phyloP scores from a whole-genome alignment of 2,888 invertebrate species.

The Drosophila melanocephala region DNA sequence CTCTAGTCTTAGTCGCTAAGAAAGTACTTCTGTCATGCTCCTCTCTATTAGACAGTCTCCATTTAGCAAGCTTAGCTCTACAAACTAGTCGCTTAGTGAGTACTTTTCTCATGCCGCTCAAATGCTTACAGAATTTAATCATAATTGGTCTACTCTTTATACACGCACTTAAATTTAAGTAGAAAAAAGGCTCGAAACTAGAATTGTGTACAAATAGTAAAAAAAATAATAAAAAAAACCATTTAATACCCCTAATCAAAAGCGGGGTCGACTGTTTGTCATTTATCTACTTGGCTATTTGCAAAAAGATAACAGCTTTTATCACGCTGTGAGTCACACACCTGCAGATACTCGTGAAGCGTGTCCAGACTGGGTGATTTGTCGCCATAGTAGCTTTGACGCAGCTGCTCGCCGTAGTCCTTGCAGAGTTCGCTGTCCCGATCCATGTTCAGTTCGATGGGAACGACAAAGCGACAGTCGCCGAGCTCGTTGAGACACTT shows the following conservation, averaged over 20 bases:
- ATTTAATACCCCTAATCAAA: neutral
- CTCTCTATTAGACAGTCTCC: neutral
- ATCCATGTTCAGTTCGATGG: conserved; percentile 83
- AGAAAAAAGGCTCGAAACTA: neutral
- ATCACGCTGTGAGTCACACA: conserved; percentile 39
- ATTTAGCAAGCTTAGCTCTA: neutral
- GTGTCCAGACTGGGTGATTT: conserved; percentile 84
- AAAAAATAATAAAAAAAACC: neutral
- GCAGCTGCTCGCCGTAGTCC: conserved; percentile 82
- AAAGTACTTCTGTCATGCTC: neutral
- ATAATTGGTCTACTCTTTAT: neutral
- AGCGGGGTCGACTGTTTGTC: neutral
- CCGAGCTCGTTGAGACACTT: conserved; percentile 82
- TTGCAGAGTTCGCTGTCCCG: conserved; percentile 80
- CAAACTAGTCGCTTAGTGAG: neutral
- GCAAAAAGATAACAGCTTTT: neutral
- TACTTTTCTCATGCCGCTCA: neutral
- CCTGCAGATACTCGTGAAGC: conserved; percentile 84
- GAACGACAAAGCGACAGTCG: conserved; percentile 83
- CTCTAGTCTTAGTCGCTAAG: neutral
- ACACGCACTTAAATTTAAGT: neutral
- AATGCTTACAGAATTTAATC: neutral
- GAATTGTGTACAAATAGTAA: neutral
- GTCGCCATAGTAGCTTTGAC: conserved; percentile 80
- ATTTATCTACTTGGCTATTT: neutral